A percentile compares a stretch with the other conserved stretches of the same genome.
Evolutionary conservation across 2,888 invertebrate species (phyloP).

Genomic region (Watsonalla binaria): DNA sequence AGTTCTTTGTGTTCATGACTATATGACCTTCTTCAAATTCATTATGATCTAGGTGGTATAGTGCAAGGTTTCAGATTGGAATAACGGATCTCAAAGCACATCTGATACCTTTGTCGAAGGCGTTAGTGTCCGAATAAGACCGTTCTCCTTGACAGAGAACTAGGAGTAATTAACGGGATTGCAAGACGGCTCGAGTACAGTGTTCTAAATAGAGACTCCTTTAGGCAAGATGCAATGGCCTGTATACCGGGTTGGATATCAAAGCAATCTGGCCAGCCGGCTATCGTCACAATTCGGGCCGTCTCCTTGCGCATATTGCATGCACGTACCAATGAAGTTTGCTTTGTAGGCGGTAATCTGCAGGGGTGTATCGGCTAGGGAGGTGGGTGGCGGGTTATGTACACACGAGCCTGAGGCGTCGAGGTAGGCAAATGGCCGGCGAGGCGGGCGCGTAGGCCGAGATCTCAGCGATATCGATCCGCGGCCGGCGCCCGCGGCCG

Average conservation of each 20-base stretch:
- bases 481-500: constrained; percentile 58
- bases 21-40: no score
- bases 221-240: constrained; percentile 55
- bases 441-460: constrained; percentile 74
- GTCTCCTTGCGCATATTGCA: constrained; percentile 78
- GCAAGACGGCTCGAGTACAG: constrained; percentile 34
- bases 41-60: no score
- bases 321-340: constrained; percentile 79
- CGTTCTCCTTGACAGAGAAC: constrained; percentile 24
- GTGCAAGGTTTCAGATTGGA: neutral
- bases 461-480: constrained; percentile 75
- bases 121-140: constrained; percentile 16
- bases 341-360: constrained; percentile 79
- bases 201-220: constrained; percentile 43
- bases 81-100: neutral
- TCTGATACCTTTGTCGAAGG: constrained; percentile 6
- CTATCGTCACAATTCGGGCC: constrained; percentile 64
- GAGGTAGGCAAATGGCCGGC: constrained; percentile 79
- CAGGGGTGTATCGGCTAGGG: constrained; percentile 68
- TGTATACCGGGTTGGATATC: constrained; percentile 61
- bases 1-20: no score
- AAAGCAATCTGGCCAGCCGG: constrained; percentile 63
- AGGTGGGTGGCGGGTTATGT: constrained; percentile 73
- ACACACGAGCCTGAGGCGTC: constrained; percentile 77
- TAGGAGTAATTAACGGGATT: constrained; percentile 62